Base-by-base conservation (phyloP, 2,888 invertebrate genomes). In the Callimorpha dominula region DNA sequence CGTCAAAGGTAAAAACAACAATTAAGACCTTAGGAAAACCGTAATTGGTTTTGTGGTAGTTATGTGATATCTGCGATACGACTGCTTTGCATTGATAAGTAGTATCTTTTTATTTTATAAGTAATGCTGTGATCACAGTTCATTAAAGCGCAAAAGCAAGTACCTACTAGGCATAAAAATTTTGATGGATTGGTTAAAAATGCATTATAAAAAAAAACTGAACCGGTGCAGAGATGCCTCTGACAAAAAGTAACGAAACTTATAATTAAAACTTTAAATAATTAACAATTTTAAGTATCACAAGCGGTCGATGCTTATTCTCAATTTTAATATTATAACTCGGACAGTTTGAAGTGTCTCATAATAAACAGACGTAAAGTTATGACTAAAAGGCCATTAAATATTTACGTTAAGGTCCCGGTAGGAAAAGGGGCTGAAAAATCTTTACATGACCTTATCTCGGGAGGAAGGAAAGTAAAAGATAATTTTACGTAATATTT, bases 361-460 rank as follows among this genome's bases (percentile, higher is more conserved):
- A 31, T 31, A 31, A 31, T 57, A 20, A 52, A 20, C 12, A 12
- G n/a, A 54, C n/a, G n/a, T 54, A n/a, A 54, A 57, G 3, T 11
- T 0, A 57, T 57, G 4, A 4, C 57, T 57, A 31, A 31, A 31
- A 31, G 31, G 31, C 31, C 31, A 31, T 31, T 46, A 3, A 8
- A 46, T 46, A 46, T 46, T 46, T 46, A 8, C 0, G 9, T 46
- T 46, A 46, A 46, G 43, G 43, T 46, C 9, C 43, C 6, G 43
- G 0, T 14, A 60, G 14, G 14, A 60, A 60, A 60, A 20, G 12
- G 6, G 31, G 14, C 31, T 31, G 31, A 14, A 14, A 60, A 60
- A 60, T 60, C 60, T 60, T 60, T 31, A 60, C 60, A 60, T 60
- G 31, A 60, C 20, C 57, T 60, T 60, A 60, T 60, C 31, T 60